These are phyloP conservation scores for Aspiorhynchus laticeps DNA, from an alignment of 2,113 vertebrate species.

Conservation along the genomic window DNA sequence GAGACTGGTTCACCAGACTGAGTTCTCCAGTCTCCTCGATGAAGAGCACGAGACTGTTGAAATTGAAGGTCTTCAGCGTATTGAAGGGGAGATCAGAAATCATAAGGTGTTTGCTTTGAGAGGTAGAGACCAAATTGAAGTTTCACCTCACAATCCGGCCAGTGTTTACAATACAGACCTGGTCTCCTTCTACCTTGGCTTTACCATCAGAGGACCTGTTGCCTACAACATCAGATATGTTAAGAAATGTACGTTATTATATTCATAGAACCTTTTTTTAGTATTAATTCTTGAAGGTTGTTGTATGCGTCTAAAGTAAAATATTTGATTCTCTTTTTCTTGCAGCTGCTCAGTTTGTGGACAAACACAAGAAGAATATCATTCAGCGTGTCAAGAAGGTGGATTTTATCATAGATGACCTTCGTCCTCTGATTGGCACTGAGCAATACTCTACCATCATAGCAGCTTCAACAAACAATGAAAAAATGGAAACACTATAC, in stretches of 20 bases:
- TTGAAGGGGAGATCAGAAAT: background rate
- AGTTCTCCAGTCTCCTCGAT: constrained; percentile 40
- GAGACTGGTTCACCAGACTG: constrained; percentile 60
- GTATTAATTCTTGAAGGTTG: no score
- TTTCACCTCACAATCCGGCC: background rate
- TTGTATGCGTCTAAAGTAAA: no score
- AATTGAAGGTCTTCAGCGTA: constrained; percentile 38
- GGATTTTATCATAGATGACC: background rate
- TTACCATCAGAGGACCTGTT: constrained; percentile 55
- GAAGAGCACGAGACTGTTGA: background rate
- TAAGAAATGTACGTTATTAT: no score
- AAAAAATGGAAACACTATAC: background rate
- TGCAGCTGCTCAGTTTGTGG: no score
- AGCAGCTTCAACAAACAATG: background rate
- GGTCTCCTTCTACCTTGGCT: constrained; percentile 55
- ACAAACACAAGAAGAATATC: no score
- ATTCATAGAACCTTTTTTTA: no score
- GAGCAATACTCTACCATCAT: background rate
- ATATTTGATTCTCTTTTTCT: no score
- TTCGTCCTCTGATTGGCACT: background rate
- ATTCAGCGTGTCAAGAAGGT: background rate
- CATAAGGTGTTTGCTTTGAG: background rate
- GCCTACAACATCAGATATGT: constrained; percentile 6
- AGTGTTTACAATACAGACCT: accelerated
- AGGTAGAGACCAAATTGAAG: background rate